Conservation (phyloP, 2,113 vertebrate species). For the Paratilapia polleni region DNA sequence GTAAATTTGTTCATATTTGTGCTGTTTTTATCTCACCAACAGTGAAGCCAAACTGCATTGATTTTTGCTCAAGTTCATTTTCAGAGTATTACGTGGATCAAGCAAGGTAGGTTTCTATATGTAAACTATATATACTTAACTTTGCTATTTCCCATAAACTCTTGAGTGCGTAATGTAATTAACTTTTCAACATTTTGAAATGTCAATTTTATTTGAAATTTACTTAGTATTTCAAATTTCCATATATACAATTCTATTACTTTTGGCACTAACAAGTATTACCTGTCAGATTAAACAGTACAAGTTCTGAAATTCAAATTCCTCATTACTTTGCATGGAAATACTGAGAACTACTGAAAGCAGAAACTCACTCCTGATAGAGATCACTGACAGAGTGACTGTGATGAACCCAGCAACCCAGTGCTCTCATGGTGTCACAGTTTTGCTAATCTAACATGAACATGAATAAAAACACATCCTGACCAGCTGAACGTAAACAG, state of each 20-base stretch:
- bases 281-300: too few species aligned
- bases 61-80: background rate
- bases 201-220: background rate
- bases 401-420: too few species aligned
- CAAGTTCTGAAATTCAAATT: too few species aligned
- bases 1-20: background rate
- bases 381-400: too few species aligned
- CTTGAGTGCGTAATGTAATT: background rate
- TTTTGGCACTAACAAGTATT: background rate
- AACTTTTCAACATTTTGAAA: background rate
- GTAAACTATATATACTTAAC: background rate
- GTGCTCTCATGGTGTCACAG: too few species aligned
- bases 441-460: too few species aligned
- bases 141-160: background rate
- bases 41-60: background rate
- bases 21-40: background rate
- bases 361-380: too few species aligned
- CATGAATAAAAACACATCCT: too few species aligned
- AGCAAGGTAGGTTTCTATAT: background rate
- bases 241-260: background rate
- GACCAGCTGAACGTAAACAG: too few species aligned
- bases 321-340: too few species aligned
- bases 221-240: background rate
- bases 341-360: too few species aligned
- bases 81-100: background rate